Evolutionary conservation across 2,888 invertebrate species (phyloP), one percentile per base, ranked within the genome.

Genomic region (Calameuta filiformis): DNA sequence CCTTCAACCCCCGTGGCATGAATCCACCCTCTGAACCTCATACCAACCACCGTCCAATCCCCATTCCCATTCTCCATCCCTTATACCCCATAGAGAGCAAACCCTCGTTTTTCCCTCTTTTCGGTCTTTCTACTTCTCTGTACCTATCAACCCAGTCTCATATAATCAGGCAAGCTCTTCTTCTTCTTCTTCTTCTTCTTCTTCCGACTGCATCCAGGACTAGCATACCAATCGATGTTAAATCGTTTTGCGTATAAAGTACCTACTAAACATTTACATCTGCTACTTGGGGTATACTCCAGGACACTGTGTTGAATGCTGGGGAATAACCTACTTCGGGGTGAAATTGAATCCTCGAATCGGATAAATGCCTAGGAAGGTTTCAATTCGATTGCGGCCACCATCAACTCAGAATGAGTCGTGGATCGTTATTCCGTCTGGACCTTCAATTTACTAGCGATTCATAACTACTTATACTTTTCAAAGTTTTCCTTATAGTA

Each of bases 221-320:
- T 79, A 77, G 80, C 81, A 81, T 79, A 80, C 82, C 83, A 82
- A 83, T 82, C 81, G 83, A 79, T 78, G 80, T 82, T 81, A 83
- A 83, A 81, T 84, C 83, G 84, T 83, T 84, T 82, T 83, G 80
- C 82, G 81, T 81, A 84, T 79, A 82, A 77, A 77, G 73, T 78
- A 75, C 77, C 75, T 75, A 78, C 77, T 75, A 76, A 80, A 79
- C 81, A 82, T 81, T 80, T 80, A 80, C 82, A 81, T 82, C 77
- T 81, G 74, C 79, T 78, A 68, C 75, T 56, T 77, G 31, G 68
- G 68, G 33, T 56, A 23, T 56, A 56, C 23, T 23, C 23, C 56
- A 23, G 56, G 56, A 56, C 23, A 56, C 56, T 56, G 56, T 23
- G 56, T 56, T 23, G 56, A 2, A 56, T 56, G 23, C 56, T 56